Percentiles rank a stretch among this genome's conserved stretches.
phyloP scores from a whole-genome alignment of 53 echinoderm and acorn worm genomes.

The Crossaster papposus region DNA sequence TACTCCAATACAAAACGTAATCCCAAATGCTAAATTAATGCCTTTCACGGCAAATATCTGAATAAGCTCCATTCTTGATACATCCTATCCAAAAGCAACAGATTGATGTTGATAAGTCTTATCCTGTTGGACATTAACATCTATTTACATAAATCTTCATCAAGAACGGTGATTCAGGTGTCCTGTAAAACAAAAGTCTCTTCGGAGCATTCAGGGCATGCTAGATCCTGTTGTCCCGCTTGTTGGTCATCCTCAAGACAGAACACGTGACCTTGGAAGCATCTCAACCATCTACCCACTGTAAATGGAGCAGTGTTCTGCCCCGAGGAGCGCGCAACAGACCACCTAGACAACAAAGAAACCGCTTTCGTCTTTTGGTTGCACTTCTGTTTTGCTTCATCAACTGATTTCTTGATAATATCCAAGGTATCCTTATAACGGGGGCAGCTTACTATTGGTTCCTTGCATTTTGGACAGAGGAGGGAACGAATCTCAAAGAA shows the following conservation, averaged over 20 bases:
- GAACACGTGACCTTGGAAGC: constrained; percentile 36
- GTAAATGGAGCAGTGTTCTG: background rate
- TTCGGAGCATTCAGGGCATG: constrained; percentile 11
- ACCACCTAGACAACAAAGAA: no score
- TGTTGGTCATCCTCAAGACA: constrained; percentile 2
- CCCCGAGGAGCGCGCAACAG: no score
- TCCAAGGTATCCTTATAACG: constrained; percentile 77
- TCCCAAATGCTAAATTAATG: no score
- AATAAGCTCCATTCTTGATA: no score
- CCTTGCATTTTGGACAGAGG: constrained; percentile 82
- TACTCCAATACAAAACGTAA: no score
- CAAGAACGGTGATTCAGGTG: no score
- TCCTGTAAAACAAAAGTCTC: no score
- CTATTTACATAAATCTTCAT: no score
- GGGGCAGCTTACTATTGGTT: constrained; percentile 64
- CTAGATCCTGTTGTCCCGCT: background rate
- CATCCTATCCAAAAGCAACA: no score
- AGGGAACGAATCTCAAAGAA: background rate
- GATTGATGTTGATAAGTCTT: no score
- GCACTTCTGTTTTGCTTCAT: background rate
- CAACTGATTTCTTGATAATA: constrained; percentile 8
- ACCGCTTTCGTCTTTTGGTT: background rate
- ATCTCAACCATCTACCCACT: constrained; percentile 25
- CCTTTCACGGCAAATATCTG: no score
- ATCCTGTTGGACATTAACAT: no score